These are phyloP conservation scores for Carapus acus DNA, from an alignment of 2,797 vertebrate species.

Conservation along the genomic window DNA sequence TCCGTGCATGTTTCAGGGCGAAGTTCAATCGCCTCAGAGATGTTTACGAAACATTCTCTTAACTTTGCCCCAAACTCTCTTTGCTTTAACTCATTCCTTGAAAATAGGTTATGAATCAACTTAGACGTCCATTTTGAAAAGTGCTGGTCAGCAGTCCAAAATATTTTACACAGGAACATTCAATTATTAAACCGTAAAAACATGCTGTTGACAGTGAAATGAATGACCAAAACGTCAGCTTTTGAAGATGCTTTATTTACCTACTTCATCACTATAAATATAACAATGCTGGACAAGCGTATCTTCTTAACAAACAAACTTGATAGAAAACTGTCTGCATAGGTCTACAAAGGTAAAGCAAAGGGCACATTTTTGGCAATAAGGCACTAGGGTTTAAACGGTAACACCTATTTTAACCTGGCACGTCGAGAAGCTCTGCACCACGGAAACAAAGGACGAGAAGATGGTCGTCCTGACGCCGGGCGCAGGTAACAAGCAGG, in stretches of 20 bases:
- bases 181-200: neutral
- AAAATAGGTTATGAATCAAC: conserved; percentile 47
- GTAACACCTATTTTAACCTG: conserved; percentile 61
- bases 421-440: conserved; percentile 61
- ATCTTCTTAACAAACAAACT: conserved; percentile 70
- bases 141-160: conserved; percentile 36
- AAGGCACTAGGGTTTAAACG: conserved; percentile 67
- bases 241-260: conserved; percentile 95
- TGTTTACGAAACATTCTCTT: conserved; percentile 55
- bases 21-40: conserved; percentile 50
- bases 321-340: conserved; percentile 78
- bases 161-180: conserved; percentile 15
- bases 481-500: conserved; percentile 48
- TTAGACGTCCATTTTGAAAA: conserved; percentile 45
- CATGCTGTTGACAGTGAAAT: conserved; percentile 7
- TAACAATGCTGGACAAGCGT: conserved; percentile 78
- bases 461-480: conserved; percentile 23
- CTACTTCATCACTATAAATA: conserved; percentile 89
- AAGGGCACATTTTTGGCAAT: conserved; percentile 77
- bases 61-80: conserved; percentile 15
- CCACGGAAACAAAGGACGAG: conserved; percentile 24
- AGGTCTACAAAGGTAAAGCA: conserved; percentile 68
- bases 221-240: conserved; percentile 26
- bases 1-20: conserved; percentile 48
- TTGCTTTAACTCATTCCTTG: conserved; percentile 29